Evolutionary conservation across 2,113 vertebrate genomes (phyloP), one percentile per base, ranked within the genome.

Genomic region (Manacus vitellinus): DNA sequence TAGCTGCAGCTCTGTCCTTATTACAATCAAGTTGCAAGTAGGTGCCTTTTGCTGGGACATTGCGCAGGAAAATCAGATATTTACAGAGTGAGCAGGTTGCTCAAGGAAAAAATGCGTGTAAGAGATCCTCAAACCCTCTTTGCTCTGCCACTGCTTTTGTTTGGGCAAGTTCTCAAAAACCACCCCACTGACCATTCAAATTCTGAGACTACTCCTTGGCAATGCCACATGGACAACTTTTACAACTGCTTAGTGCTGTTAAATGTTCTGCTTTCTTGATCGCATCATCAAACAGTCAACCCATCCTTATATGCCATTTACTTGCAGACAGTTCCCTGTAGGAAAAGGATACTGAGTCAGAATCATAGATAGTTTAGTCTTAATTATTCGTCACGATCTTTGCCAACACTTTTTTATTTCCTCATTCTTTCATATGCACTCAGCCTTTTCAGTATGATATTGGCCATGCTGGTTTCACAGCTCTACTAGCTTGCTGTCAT

Each of bases 151-250:
- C 19, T 91, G 14, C 18, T 67, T 74, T 30, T 54, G 37, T 84
- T 89, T 59, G 56, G 28, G 15, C 46, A 58, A 31, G 15, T 71
- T 91, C 46, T 85, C 47, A 55, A 71, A 78, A 82, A 20, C 3
- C n/a, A 37, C 11, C 15, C 20, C 11, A 21, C 11, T 0, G 0
- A 47, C 43, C 33, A 12, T 58, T 71, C 39, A 81, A 8, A 47
- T 91, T 71, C 49, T 1, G 8, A 59, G 65, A 9, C 63, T 87
- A 23, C 25, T 71, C 10, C 55, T 1, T 55, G 44, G 63, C n/a
- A 61, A 12, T 39, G 41, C n/a, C 41, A 11, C 44, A 19, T 24
- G 27, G 70, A 49, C 56, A 49, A 70, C 46, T 84, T 73, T 80
- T 84, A 43, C 18, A 39, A 7, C 46, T 62, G n/a, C 27, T 73